These are phyloP conservation scores for Ganaspis brasiliensis DNA, from an alignment of 2,888 invertebrate species.

Conservation along the genomic window DNA sequence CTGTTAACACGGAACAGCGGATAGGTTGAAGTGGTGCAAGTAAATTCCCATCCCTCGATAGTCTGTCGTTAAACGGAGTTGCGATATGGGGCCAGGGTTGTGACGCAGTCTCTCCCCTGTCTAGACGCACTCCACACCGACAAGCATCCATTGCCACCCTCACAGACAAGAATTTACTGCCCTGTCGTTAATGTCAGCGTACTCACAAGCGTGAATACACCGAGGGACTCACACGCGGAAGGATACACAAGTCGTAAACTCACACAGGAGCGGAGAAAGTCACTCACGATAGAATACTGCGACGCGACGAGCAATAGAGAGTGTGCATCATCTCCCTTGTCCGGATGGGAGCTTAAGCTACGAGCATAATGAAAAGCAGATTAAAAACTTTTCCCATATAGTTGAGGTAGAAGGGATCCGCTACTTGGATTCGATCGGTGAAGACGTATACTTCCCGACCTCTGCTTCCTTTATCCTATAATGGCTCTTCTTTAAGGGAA, in stretches of 20 bases:
- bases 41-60: conserved; percentile 71
- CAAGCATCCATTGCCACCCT: conserved; percentile 74
- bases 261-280: conserved; percentile 66
- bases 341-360: conserved; percentile 53
- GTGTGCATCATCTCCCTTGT: conserved; percentile 56
- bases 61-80: conserved; percentile 72
- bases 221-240: conserved; percentile 66
- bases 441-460: conserved; percentile 6
- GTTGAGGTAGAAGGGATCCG: background rate
- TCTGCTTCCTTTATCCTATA: conserved; percentile 33
- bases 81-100: conserved; percentile 74
- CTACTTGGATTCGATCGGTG: background rate
- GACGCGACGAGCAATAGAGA: conserved; percentile 51
- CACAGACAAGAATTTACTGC: conserved; percentile 77
- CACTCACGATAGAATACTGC: conserved; percentile 38
- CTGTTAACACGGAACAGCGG: conserved; percentile 46
- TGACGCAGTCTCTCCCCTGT: conserved; percentile 67
- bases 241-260: conserved; percentile 73
- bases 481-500: conserved; percentile 25
- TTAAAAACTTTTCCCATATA: conserved; percentile 66
- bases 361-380: conserved; percentile 71
- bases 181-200: conserved; percentile 78
- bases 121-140: conserved; percentile 70
- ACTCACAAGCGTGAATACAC: conserved; percentile 63
- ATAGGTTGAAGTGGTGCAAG: conserved; percentile 57